phyloP scores from a whole-genome alignment of 2,888 invertebrate species.

The Lithosia quadra region DNA sequence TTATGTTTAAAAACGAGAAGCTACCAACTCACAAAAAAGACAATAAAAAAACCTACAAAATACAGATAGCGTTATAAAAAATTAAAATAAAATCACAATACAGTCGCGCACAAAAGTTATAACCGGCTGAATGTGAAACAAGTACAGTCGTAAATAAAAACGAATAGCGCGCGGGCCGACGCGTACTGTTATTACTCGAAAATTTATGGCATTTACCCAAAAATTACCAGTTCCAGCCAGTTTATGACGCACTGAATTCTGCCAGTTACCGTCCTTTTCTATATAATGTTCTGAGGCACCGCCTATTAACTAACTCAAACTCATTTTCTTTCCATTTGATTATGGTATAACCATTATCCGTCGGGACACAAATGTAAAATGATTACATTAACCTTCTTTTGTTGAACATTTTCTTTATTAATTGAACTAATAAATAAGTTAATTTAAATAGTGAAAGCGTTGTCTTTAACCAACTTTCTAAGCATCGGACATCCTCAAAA shows the following conservation, averaged over 20 bases:
- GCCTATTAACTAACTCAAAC: slow-evolving; percentile 52
- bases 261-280: slow-evolving; percentile 49
- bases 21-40: slow-evolving; percentile 73
- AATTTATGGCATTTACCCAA: slow-evolving; percentile 81
- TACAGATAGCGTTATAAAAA: slow-evolving; percentile 69
- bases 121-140: slow-evolving; percentile 81
- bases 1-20: slow-evolving; percentile 47
- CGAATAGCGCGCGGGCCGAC: slow-evolving; percentile 80
- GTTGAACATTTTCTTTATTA: neutral
- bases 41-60: slow-evolving; percentile 71
- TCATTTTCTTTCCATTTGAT: slow-evolving; percentile 38
- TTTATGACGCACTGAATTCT: slow-evolving; percentile 71
- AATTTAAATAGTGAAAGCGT: slow-evolving; percentile 46
- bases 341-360: slow-evolving; percentile 41
- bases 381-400: slow-evolving; percentile 24
- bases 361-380: slow-evolving; percentile 32
- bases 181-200: slow-evolving; percentile 77
- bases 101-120: slow-evolving; percentile 81
- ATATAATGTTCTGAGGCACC: slow-evolving; percentile 45
- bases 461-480: slow-evolving; percentile 58
- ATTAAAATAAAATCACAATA: slow-evolving; percentile 78
- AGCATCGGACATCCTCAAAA: slow-evolving; percentile 45
- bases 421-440: neutral
- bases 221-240: slow-evolving; percentile 76
- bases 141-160: slow-evolving; percentile 85